A percentile compares a stretch with the other conserved stretches of the same genome.
Conservation (phyloP, 2,113 vertebrate genomes). For the Anseranas semipalmata region DNA sequence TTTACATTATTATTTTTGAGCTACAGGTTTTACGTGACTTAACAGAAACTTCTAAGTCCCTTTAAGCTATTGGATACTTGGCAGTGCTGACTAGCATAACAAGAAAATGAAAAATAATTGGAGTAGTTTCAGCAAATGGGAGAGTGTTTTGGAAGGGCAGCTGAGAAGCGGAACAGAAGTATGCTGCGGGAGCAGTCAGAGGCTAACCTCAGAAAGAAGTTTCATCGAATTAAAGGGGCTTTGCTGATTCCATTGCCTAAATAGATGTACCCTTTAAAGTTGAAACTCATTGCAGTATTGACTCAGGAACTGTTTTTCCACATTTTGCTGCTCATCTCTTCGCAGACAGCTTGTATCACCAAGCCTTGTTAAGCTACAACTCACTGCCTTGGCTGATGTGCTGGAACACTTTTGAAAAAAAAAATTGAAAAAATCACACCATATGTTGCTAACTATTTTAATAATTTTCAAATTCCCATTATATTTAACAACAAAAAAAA, state of each 20-base stretch:
- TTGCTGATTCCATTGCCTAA: neutral
- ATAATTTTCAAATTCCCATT: neutral
- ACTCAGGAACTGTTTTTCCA: neutral
- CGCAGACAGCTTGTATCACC: neutral
- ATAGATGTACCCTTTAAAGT: neutral
- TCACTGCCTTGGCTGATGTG: constrained; percentile 22
- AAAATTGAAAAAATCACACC: neutral
- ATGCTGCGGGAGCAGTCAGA: neutral
- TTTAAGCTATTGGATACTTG: neutral
- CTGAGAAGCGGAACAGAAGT: neutral
- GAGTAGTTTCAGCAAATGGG: neutral
- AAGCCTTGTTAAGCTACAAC: neutral
- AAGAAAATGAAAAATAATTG: neutral
- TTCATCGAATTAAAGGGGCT: neutral
- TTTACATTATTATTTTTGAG: constrained; percentile 21
- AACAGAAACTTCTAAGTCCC: neutral
- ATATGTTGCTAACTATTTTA: constrained; percentile 32
- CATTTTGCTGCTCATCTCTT: constrained; percentile 21
- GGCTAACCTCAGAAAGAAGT: neutral
- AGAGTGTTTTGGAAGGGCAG: neutral
- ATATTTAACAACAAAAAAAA: neutral
- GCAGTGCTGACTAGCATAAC: neutral
- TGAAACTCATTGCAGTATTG: neutral
- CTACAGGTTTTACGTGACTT: constrained; percentile 2
- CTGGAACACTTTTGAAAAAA: neutral